Evolutionary conservation across 2,888 invertebrate genomes (phyloP).

Genomic region (Erebia aethiops): DNA sequence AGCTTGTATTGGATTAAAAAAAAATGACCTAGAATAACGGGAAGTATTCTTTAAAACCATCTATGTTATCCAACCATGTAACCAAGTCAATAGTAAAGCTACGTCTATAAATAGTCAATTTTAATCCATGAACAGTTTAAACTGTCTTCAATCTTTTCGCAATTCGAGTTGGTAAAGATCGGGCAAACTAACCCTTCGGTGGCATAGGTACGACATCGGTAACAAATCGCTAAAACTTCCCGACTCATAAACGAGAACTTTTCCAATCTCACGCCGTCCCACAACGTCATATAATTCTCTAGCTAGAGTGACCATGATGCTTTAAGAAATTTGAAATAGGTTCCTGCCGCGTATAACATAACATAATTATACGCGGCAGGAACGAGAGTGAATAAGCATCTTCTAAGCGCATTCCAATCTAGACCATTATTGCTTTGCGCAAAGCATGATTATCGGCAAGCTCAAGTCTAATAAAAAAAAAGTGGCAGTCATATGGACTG

Average conservation of each 20-base stretch:
- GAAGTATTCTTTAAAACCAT: no score
- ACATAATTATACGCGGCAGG: no score
- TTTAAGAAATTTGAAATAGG: conserved; percentile 32
- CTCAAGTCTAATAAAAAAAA: no score
- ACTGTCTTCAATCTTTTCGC: conserved; percentile 21
- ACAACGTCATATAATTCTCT: conserved; percentile 66
- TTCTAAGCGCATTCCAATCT: no score
- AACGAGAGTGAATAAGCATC: no score
- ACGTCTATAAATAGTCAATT: conserved; percentile 7
- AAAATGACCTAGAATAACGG: no score
- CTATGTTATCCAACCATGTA: no score
- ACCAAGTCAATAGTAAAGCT: background rate
- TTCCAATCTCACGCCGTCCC: conserved; percentile 51
- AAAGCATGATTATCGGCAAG: no score
- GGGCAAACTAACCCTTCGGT: conserved; percentile 9
- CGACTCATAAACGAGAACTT: conserved; percentile 51
- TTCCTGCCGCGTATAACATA: no score
- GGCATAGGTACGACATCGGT: conserved; percentile 39
- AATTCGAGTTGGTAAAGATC: background rate
- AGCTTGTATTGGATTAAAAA: no score
- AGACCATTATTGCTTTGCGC: no score
- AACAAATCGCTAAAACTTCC: conserved; percentile 46
- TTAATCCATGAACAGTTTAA: conserved; percentile 22
- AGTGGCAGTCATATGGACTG: no score
- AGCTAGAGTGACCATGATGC: conserved; percentile 56